phyloP scores from a whole-genome alignment of 92 coral and sea anemone species.

The Phenganax marumi region DNA sequence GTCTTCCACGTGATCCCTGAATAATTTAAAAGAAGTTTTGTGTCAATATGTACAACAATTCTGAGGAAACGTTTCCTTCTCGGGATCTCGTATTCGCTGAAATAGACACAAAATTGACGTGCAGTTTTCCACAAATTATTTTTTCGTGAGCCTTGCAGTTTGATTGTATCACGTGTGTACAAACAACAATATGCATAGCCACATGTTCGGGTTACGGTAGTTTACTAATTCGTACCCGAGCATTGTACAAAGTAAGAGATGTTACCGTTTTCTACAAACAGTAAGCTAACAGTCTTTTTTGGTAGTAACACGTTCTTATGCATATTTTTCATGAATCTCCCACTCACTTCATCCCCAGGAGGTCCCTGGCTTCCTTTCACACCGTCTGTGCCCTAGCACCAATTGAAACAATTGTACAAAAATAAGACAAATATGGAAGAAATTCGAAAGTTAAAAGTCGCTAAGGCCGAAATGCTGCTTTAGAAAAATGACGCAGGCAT shows the following conservation, averaged over 20 bases:
- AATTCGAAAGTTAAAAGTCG: too few relatives aligned
- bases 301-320: background rate
- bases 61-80: background rate
- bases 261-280: too few relatives aligned
- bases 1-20: constrained; percentile 14
- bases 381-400: constrained; percentile 12
- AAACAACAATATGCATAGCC: too few relatives aligned
- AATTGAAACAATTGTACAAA: background rate
- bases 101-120: too few relatives aligned
- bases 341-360: constrained; percentile 23
- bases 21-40: background rate
- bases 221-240: too few relatives aligned
- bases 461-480: too few relatives aligned
- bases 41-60: background rate
- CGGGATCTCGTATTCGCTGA: background rate
- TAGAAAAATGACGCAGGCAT: too few relatives aligned
- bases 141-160: too few relatives aligned
- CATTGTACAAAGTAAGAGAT: too few relatives aligned
- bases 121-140: too few relatives aligned
- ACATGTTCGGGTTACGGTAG: too few relatives aligned
- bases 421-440: background rate
- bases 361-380: constrained; percentile 12
- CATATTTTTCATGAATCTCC: background rate
- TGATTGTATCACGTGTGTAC: too few relatives aligned
- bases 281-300: background rate